Evolutionary conservation across 2,797 vertebrate genomes (phyloP).

Genomic region (Buceros bicornis): DNA sequence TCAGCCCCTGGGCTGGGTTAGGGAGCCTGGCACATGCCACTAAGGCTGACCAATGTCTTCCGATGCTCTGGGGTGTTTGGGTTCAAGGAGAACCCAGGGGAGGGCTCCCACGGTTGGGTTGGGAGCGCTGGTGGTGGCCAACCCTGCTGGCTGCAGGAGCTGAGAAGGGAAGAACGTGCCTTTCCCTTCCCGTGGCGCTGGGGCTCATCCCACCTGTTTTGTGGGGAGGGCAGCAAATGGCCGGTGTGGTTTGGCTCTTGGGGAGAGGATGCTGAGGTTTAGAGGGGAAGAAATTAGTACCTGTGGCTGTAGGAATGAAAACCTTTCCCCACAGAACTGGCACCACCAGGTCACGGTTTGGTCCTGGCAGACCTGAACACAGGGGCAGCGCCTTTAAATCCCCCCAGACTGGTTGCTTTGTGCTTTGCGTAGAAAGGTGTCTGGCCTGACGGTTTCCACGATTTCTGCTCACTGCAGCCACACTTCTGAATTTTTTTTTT

Average conservation of each 20-base stretch:
- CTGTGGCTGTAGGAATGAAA: not conserved
- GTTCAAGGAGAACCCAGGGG: not conserved
- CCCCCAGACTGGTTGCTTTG: not conserved
- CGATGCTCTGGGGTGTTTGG: not conserved
- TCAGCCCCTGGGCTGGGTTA: not conserved
- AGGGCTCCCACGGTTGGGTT: not conserved
- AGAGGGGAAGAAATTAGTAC: not conserved
- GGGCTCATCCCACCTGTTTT: not conserved
- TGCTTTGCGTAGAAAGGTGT: not conserved
- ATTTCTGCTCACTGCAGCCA: slow-evolving; percentile 11
- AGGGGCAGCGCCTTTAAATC: not conserved
- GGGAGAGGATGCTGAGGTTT: not conserved
- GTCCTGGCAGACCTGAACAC: not conserved
- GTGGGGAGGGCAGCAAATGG: not conserved
- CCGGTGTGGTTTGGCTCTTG: not conserved
- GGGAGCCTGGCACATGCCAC: accelerated
- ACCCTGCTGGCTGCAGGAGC: not conserved
- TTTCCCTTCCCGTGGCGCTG: not conserved
- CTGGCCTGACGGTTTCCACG: not conserved
- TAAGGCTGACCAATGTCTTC: accelerated
- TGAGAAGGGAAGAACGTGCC: accelerated
- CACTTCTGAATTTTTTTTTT: not conserved
- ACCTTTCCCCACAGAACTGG: not conserved
- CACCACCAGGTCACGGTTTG: not conserved
- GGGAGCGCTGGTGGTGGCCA: accelerated